phyloP scores from a whole-genome alignment of 2,797 vertebrate species.

The Cheirogaleus major region DNA sequence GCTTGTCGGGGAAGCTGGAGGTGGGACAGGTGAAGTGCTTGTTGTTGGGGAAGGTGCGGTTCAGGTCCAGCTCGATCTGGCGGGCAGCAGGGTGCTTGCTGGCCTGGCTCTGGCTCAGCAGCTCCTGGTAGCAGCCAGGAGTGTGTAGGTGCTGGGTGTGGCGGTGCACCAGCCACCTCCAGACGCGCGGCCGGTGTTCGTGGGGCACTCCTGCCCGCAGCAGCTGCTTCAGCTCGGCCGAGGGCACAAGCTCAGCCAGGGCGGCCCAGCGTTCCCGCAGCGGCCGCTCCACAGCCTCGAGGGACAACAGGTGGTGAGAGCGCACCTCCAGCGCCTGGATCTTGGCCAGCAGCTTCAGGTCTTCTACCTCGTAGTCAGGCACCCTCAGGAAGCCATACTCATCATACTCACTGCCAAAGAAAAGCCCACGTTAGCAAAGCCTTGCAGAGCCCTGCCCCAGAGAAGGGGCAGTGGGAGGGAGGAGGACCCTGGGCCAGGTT shows the following conservation, averaged over 20 bases:
- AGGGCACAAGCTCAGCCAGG: constrained; percentile 85
- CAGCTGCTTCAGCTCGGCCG: constrained; percentile 90
- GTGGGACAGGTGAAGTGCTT: constrained; percentile 92
- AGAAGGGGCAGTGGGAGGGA: background rate
- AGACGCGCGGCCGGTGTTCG: constrained; percentile 90
- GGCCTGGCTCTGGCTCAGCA: constrained; percentile 87
- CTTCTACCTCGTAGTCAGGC: constrained; percentile 93
- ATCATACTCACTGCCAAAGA: constrained; percentile 90
- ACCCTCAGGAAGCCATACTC: constrained; percentile 95
- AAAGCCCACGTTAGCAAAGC: background rate
- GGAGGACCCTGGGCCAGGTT: background rate
- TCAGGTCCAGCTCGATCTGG: constrained; percentile 97
- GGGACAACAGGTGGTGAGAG: constrained; percentile 90
- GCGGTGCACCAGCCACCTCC: constrained; percentile 90
- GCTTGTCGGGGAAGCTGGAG: constrained; percentile 91
- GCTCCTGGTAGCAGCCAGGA: constrained; percentile 87
- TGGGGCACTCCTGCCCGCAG: constrained; percentile 91
- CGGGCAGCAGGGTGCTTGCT: constrained; percentile 89
- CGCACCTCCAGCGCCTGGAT: constrained; percentile 95
- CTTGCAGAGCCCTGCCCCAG: background rate
- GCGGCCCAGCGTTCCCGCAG: constrained; percentile 90
- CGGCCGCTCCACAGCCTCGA: constrained; percentile 87
- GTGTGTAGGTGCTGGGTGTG: constrained; percentile 83
- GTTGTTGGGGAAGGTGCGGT: constrained; percentile 95
- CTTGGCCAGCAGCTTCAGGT: constrained; percentile 94